phyloP scores from a whole-genome alignment of 30 jellyfish, hydroid and myxozoan species.

The Sanderia malayensis region DNA sequence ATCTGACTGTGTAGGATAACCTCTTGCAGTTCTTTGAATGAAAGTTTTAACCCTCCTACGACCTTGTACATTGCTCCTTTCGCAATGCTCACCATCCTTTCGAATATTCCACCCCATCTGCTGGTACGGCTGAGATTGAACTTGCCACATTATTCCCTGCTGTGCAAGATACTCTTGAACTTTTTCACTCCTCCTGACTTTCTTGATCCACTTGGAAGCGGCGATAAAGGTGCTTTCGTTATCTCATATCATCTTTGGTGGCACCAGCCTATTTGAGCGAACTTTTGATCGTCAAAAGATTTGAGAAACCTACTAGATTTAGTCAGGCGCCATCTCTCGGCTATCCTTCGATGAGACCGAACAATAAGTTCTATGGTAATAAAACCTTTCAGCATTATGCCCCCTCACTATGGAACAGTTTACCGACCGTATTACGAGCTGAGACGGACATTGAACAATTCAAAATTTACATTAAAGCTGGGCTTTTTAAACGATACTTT shows the following conservation, averaged over 20 bases:
- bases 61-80: conserved; percentile 27
- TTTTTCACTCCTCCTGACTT: background rate
- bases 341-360: no score
- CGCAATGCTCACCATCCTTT: conserved; percentile 31
- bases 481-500: no score
- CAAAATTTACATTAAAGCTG: no score
- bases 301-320: no score
- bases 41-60: conserved; percentile 19
- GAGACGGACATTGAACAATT: no score
- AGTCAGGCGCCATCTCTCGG: no score
- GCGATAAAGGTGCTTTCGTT: conserved; percentile 28
- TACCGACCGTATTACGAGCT: no score
- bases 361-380: no score
- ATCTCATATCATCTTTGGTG: conserved; percentile 21
- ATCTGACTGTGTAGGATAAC: conserved; percentile 28
- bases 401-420: no score
- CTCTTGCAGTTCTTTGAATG: conserved; percentile 25
- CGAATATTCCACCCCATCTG: conserved; percentile 68
- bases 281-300: no score
- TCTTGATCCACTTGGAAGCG: conserved; percentile 33
- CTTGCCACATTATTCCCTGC: conserved; percentile 34
- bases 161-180: conserved; percentile 16
- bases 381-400: no score
- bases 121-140: conserved; percentile 42
- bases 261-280: no score